Conservation (phyloP, 2,888 invertebrate species). For the Cheilosia variabilis region DNA sequence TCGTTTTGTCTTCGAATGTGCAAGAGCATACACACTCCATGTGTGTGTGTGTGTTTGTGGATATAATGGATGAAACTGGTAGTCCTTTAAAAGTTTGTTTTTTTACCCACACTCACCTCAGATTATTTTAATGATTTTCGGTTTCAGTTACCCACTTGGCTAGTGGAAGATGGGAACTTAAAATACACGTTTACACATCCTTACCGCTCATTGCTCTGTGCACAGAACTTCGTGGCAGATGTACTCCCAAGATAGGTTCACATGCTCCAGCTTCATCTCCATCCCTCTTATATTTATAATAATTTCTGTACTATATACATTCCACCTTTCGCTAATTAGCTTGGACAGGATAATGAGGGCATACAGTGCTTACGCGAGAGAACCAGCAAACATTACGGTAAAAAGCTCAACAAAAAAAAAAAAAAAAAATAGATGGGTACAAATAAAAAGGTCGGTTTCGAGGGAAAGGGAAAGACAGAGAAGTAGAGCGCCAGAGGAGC, state of each 20-base stretch:
- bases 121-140: conserved; percentile 66
- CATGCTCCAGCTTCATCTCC: conserved; percentile 29
- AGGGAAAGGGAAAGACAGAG: conserved; percentile 8
- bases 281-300: conserved; percentile 61
- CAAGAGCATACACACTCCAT: background rate
- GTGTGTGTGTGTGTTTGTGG: background rate
- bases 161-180: background rate
- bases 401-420: conserved; percentile 20
- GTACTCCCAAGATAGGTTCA: conserved; percentile 58
- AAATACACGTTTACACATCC: conserved; percentile 30
- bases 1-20: conserved; percentile 38
- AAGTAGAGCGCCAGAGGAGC: conserved; percentile 2
- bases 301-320: conserved; percentile 60
- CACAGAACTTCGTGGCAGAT: conserved; percentile 57
- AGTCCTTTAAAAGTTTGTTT: conserved; percentile 19
- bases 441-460: conserved; percentile 57
- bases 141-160: conserved; percentile 37
- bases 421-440: conserved; percentile 1
- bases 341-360: conserved; percentile 71
- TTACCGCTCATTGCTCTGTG: conserved; percentile 57
- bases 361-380: conserved; percentile 60
- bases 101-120: conserved; percentile 51
- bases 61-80: background rate
- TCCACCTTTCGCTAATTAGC: conserved; percentile 68
- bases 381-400: conserved; percentile 58